Percentiles rank a stretch among this genome's conserved stretches.
These are phyloP conservation scores for Eupleurogrammus muticus DNA, from an alignment of 2,797 vertebrate species.

Conservation along the genomic window DNA sequence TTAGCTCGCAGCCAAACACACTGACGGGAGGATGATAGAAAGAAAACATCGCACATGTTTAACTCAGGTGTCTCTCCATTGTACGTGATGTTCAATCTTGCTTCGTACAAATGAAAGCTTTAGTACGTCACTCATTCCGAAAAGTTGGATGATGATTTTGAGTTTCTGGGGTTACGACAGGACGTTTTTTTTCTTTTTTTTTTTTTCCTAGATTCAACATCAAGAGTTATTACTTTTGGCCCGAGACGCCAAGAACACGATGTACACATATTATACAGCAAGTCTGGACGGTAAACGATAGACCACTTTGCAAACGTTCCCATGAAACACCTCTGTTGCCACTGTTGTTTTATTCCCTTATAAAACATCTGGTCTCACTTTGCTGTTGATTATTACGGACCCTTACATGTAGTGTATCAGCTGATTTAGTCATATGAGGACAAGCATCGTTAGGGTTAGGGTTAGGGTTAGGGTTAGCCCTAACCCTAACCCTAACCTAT, in stretches of 20 bases:
- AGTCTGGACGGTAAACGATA: constrained; percentile 24
- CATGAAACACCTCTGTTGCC: constrained; percentile 46
- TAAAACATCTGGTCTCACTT: constrained; percentile 79
- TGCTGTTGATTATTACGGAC: constrained; percentile 72
- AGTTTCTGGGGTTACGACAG: constrained; percentile 23
- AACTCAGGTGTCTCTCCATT: not conserved
- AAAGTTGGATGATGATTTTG: not conserved
- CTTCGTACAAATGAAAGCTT: constrained; percentile 14
- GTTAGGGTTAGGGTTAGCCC: no score
- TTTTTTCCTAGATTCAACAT: constrained; percentile 14
- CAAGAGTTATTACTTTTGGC: constrained; percentile 34
- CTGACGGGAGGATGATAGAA: constrained; percentile 18
- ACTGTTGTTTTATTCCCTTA: constrained; percentile 46
- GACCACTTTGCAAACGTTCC: constrained; percentile 27
- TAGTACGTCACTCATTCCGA: not conserved
- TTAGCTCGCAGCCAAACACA: constrained; percentile 41
- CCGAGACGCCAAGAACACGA: constrained; percentile 31
- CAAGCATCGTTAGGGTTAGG: constrained; percentile 27
- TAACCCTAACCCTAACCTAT: no score
- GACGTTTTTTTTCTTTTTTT: constrained; percentile 47
- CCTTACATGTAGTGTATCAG: constrained; percentile 77
- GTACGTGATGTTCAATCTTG: not conserved
- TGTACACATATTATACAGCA: constrained; percentile 22
- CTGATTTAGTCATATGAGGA: constrained; percentile 72
- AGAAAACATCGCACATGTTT: constrained; percentile 9